Percentiles rank a stretch among this genome's conserved stretches.
These are phyloP conservation scores for Micropoecilia bifurca DNA, from an alignment of 2,797 vertebrate species.

Conservation along the genomic window DNA sequence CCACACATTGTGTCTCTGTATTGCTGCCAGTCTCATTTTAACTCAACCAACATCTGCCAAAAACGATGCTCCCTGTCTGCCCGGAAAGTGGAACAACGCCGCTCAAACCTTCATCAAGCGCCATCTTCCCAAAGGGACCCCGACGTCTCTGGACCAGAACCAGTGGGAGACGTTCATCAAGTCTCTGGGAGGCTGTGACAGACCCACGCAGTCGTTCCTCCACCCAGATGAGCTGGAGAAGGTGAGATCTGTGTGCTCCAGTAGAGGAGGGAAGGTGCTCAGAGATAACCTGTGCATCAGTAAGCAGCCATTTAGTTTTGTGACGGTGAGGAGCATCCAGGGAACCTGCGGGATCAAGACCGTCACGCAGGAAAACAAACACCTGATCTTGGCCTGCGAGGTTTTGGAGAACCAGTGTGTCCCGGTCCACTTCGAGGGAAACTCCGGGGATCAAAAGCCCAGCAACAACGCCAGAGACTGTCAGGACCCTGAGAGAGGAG, in stretches of 20 bases:
- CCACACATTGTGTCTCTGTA: conserved; percentile 7
- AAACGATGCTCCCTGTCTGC: conserved; percentile 75
- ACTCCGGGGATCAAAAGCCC: conserved; percentile 46
- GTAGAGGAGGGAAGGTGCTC: conserved; percentile 61
- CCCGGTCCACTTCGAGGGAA: conserved; percentile 83
- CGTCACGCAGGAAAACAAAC: conserved; percentile 68
- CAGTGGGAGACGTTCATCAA: conserved; percentile 72
- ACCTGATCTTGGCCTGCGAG: conserved; percentile 83
- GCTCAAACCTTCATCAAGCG: conserved; percentile 66
- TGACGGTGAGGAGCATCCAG: conserved; percentile 71
- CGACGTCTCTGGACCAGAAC: conserved; percentile 50
- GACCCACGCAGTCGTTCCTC: conserved; percentile 84
- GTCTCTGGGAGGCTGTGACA: conserved; percentile 58
- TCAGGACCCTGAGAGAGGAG: conserved; percentile 1
- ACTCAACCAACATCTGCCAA: conserved; percentile 27
- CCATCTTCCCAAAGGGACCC: conserved; percentile 66
- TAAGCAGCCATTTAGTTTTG: conserved; percentile 67
- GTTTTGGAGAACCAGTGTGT: conserved; percentile 68
- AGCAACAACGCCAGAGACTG: conserved; percentile 70
- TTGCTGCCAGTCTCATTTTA: conserved; percentile 50
- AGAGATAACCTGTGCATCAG: conserved; percentile 82
- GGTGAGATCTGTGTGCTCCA: conserved; percentile 75
- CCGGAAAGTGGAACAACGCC: conserved; percentile 65
- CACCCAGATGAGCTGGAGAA: conserved; percentile 48
- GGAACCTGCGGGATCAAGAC: conserved; percentile 71